A percentile compares a stretch with the other conserved stretches of the same genome.
phyloP scores from a whole-genome alignment of 2,888 invertebrate genomes.

The Drosophila suboccidentalis region DNA sequence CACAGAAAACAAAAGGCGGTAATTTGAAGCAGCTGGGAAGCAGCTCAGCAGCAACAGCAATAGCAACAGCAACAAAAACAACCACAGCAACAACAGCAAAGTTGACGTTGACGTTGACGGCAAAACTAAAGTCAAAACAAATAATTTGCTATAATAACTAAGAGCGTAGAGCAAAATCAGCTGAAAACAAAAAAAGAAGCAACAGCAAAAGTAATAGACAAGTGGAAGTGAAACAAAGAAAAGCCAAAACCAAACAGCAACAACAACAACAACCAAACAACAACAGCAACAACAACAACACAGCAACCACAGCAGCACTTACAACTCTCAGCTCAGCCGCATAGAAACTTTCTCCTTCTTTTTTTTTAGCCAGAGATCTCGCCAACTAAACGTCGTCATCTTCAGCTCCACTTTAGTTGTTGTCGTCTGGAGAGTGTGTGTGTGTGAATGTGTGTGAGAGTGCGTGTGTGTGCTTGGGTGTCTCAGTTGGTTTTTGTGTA shows the following conservation, averaged over 20 bases:
- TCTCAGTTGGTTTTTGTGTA: constrained; percentile 46
- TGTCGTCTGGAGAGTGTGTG: constrained; percentile 37
- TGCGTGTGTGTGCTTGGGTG: constrained; percentile 36
- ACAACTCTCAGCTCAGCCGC: constrained; percentile 42
- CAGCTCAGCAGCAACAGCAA: constrained; percentile 32
- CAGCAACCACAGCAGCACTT: constrained; percentile 16
- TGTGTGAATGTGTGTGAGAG: constrained; percentile 21
- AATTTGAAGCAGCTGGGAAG: constrained; percentile 77
- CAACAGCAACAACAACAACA: constrained; percentile 15
- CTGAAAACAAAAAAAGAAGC: constrained; percentile 36
- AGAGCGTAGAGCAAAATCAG: constrained; percentile 72
- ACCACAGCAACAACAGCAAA: constrained; percentile 15
- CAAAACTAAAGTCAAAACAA: constrained; percentile 77
- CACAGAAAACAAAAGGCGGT: constrained; percentile 67
- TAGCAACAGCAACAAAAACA: constrained; percentile 15
- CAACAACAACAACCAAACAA: constrained; percentile 26
- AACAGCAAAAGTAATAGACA: constrained; percentile 62
- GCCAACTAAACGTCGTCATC: constrained; percentile 63
- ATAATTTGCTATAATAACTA: constrained; percentile 80
- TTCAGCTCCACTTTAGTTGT: constrained; percentile 42
- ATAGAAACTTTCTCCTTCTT: constrained; percentile 73
- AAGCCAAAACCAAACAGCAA: constrained; percentile 53
- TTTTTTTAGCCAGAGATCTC: constrained; percentile 31
- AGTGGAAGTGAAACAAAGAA: constrained; percentile 72
- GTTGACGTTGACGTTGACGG: constrained; percentile 53